Base-by-base conservation (phyloP, 2,888 invertebrate species). In the Tachina grossa region DNA sequence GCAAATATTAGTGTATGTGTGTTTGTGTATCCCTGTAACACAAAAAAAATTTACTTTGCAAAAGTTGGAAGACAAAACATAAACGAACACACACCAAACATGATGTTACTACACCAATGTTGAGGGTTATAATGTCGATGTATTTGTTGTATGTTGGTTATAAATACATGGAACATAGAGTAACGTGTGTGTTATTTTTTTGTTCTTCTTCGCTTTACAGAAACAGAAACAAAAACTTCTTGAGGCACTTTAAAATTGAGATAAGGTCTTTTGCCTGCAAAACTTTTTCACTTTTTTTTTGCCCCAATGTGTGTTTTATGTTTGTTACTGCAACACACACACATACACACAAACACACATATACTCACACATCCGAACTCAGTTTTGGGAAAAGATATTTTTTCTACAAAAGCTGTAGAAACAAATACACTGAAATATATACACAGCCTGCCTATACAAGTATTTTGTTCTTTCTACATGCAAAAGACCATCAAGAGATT, bases 251-350 rank as follows among this genome's bases (percentile, higher is more conserved):
- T 89, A 90, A 91, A 92, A 91, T 91, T 91, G 90, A 89, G 92
- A 92, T 92, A 92, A 92, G 92, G 92, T 91, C 83, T 91, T 89
- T 89, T 90, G 92, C 92, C 91, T 91, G 89, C 89, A 89, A 92
- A 87, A 92, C 90, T 92, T 92, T 91, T 89, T 86, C 83, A 79
- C 57, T 69, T 78, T 79, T 68, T 68, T 59, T 31, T 31, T 6
- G 0, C 31, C 31, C 19, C 47, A 77, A 47, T 72, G 71, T 72
- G 63, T 72, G 13, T 76, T 69, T 49, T 53, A 47, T 69, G 49
- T 69, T 53, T 63, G 59, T 69, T 63, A 55, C 47, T 63, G 61
- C 61, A 22, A n/a, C 16, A 11, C 78, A 80, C 55, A 81, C 72
- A 78, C 84, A 87, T 83, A 88, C 61, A 86, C 41, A 59, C 6